Percentiles rank a stretch among this genome's conserved stretches.
Evolutionary conservation across 2,888 invertebrate genomes (phyloP).

Genomic region (Keiferia lycopersicella): DNA sequence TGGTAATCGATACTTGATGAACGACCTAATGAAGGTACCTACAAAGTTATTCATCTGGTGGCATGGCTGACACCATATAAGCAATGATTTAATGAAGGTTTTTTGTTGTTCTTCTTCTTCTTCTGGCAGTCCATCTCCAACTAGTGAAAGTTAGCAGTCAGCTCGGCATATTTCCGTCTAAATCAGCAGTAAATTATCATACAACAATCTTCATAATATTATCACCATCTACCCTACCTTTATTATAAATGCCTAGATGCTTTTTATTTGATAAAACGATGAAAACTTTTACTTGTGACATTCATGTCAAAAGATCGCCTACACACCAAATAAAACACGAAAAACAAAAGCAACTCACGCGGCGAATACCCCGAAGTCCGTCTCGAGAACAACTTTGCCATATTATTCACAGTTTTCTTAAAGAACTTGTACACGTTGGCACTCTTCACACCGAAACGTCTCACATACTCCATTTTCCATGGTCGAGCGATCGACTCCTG

Average conservation of each 20-base stretch:
- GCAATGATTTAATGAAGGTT: too few relatives aligned
- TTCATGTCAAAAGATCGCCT: neutral
- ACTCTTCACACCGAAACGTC: slow-evolving; percentile 37
- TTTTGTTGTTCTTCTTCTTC: too few relatives aligned
- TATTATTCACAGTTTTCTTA: slow-evolving; percentile 39
- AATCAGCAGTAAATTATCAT: too few relatives aligned
- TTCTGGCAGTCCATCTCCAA: too few relatives aligned
- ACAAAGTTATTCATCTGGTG: too few relatives aligned
- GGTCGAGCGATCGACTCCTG: slow-evolving; percentile 40
- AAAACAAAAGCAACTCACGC: neutral
- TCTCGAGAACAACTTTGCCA: slow-evolving; percentile 37
- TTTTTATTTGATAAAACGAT: neutral
- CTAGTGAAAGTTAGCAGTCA: too few relatives aligned
- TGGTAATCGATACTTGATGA: too few relatives aligned
- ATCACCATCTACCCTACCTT: neutral
- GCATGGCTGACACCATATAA: too few relatives aligned
- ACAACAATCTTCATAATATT: too few relatives aligned
- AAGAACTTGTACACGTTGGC: slow-evolving; percentile 36
- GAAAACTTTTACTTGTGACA: neutral
- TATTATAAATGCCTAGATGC: too few relatives aligned
- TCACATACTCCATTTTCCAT: slow-evolving; percentile 39
- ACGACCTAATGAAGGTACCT: too few relatives aligned
- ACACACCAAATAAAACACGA: neutral
- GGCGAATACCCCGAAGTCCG: slow-evolving; percentile 42
- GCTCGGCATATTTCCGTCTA: too few relatives aligned